These are phyloP conservation scores for Eufriesea mexicana DNA, from an alignment of 1,140 invertebrate genomes.

Conservation along the genomic window DNA sequence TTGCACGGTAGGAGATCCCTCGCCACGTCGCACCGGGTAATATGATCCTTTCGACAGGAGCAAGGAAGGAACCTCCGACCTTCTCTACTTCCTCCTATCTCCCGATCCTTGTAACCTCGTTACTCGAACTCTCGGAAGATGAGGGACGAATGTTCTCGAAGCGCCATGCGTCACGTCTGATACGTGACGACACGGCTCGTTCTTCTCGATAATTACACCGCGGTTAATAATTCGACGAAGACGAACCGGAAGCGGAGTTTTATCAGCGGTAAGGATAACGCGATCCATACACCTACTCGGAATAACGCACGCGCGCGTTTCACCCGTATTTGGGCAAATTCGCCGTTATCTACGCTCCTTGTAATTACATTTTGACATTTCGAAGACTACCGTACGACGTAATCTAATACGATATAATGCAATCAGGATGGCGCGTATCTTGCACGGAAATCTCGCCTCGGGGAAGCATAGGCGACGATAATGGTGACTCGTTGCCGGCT, in stretches of 20 bases:
- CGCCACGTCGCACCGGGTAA: slow-evolving; percentile 42
- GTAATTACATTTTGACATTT: slow-evolving; percentile 57
- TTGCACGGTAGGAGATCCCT: slow-evolving; percentile 43
- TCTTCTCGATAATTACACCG: slow-evolving; percentile 77
- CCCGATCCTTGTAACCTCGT: slow-evolving; percentile 73
- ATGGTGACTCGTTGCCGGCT: slow-evolving; percentile 21
- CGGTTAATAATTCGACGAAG: slow-evolving; percentile 71
- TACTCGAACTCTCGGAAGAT: slow-evolving; percentile 64
- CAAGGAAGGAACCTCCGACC: slow-evolving; percentile 48
- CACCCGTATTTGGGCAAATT: slow-evolving; percentile 13
- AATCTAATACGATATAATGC: slow-evolving; percentile 40
- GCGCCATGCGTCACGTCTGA: slow-evolving; percentile 66
- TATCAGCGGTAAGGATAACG: slow-evolving; percentile 39
- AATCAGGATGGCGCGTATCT: slow-evolving; percentile 27
- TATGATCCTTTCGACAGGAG: slow-evolving; percentile 63
- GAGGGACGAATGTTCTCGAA: slow-evolving; percentile 70
- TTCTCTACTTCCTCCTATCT: slow-evolving; percentile 42
- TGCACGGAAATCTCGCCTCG: slow-evolving; percentile 18
- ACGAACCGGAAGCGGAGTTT: slow-evolving; percentile 37
- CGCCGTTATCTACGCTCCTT: slow-evolving; percentile 40
- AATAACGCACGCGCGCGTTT: slow-evolving; percentile 63
- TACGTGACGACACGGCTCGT: slow-evolving; percentile 69
- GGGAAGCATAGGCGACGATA: slow-evolving; percentile 1
- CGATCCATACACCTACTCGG: slow-evolving; percentile 9
- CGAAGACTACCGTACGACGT: slow-evolving; percentile 28